phyloP scores from a whole-genome alignment of 2,888 invertebrate species.

The Troides helena region DNA sequence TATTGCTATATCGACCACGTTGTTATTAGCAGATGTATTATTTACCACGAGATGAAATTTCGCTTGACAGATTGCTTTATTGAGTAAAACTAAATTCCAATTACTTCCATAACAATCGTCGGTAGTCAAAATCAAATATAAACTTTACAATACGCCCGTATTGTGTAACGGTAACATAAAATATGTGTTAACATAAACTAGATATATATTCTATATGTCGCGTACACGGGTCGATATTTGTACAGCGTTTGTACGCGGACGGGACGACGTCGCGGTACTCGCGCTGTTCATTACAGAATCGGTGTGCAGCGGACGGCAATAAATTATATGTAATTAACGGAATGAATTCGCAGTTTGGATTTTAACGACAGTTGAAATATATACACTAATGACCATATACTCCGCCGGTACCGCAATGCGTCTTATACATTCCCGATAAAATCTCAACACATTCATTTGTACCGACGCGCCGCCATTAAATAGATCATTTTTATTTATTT shows the following conservation, averaged over 20 bases:
- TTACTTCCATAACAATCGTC: not conserved
- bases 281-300: slow-evolving; percentile 6
- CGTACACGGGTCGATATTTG: slow-evolving; percentile 19
- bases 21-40: no score
- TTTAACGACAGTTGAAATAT: not conserved
- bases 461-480: not conserved
- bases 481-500: not conserved
- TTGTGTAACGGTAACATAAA: slow-evolving; percentile 6
- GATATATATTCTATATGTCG: slow-evolving; percentile 4
- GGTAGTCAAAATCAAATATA: not conserved
- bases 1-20: no score
- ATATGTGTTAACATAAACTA: slow-evolving; percentile 9
- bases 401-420: no score
- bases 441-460: no score
- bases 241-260: not conserved
- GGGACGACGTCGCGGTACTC: not conserved
- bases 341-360: not conserved
- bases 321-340: slow-evolving; percentile 1
- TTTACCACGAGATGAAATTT: no score
- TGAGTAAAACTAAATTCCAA: no score
- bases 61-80: no score
- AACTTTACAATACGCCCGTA: slow-evolving; percentile 16
- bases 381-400: no score
- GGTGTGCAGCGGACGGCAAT: not conserved
- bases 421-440: no score